Base-by-base conservation (phyloP, 1,140 invertebrate genomes). In the Gonatopus flavifemur region DNA sequence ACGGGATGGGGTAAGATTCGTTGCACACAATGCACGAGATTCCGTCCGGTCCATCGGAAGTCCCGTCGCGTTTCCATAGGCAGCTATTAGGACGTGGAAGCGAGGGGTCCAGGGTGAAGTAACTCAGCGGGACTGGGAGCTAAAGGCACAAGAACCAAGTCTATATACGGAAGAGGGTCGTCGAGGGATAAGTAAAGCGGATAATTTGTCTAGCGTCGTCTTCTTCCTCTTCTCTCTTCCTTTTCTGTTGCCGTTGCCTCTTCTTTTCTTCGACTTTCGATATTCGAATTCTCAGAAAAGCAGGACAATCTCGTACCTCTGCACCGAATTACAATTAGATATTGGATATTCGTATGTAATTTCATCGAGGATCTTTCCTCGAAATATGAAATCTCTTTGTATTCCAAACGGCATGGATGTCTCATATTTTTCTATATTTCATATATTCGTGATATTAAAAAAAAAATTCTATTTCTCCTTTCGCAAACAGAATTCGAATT, bases 321-420 rank as follows among this genome's bases (percentile, higher is more conserved):
- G 73, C 73, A 62, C 65, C 68, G 73, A 73, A 74, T 76, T 61
- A 65, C 55, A 72, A 76, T 57, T 64, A 73, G 69, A 31, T 63
- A n/a, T n/a, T n/a, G n/a, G n/a, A n/a, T n/a, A n/a, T n/a, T n/a
- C n/a, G n/a, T n/a, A n/a, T n/a, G n/a, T n/a, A n/a, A n/a, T n/a
- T n/a, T n/a, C n/a, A n/a, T n/a, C n/a, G n/a, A n/a, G n/a, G n/a
- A n/a, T n/a, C n/a, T n/a, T n/a, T n/a, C n/a, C n/a, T n/a, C n/a
- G n/a, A n/a, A n/a, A n/a, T n/a, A n/a, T n/a, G n/a, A n/a, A n/a
- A n/a, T n/a, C n/a, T n/a, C n/a, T n/a, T n/a, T n/a, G n/a, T n/a
- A n/a, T n/a, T n/a, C n/a, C n/a, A n/a, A n/a, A n/a, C n/a, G n/a
- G n/a, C n/a, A n/a, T n/a, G n/a, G n/a, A n/a, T n/a, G n/a, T n/a